Evolutionary conservation across 2,888 invertebrate species (phyloP).

Genomic region (Tachystola acroxantha): DNA sequence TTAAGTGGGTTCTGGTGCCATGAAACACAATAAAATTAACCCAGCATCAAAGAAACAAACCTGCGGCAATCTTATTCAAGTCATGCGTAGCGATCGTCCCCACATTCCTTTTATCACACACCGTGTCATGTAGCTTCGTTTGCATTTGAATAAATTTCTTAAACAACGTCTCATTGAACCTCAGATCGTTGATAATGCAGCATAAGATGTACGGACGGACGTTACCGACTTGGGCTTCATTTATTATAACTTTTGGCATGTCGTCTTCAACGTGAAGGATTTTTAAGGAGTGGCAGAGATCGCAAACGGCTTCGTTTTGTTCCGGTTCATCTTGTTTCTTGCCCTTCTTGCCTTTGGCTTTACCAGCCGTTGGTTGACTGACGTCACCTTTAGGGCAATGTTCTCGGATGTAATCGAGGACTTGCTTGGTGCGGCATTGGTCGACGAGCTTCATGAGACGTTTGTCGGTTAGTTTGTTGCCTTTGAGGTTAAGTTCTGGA

Average conservation of each 20-base stretch:
- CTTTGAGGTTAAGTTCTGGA: constrained; percentile 84
- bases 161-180: constrained; percentile 80
- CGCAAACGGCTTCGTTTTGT: constrained; percentile 37
- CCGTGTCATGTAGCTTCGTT: constrained; percentile 85
- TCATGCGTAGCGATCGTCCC: constrained; percentile 93
- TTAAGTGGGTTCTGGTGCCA: no score
- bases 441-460: constrained; percentile 85
- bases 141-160: constrained; percentile 89
- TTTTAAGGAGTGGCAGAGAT: constrained; percentile 57
- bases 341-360: constrained; percentile 54
- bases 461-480: constrained; percentile 85
- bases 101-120: constrained; percentile 86
- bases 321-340: constrained; percentile 56
- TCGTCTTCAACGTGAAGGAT: constrained; percentile 72
- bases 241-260: constrained; percentile 59
- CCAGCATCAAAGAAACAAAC: constrained; percentile 41
- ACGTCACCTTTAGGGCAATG: constrained; percentile 74
- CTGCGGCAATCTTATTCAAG: constrained; percentile 78
- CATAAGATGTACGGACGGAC: constrained; percentile 85
- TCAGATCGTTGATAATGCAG: constrained; percentile 82
- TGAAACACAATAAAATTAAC: no score
- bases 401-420: constrained; percentile 86
- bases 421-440: constrained; percentile 85
- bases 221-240: constrained; percentile 74
- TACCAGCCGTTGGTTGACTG: constrained; percentile 30